A percentile compares a stretch with the other conserved stretches of the same genome.
Evolutionary conservation across 1,140 invertebrate species (phyloP).

Genomic region (Ephestia elutella): DNA sequence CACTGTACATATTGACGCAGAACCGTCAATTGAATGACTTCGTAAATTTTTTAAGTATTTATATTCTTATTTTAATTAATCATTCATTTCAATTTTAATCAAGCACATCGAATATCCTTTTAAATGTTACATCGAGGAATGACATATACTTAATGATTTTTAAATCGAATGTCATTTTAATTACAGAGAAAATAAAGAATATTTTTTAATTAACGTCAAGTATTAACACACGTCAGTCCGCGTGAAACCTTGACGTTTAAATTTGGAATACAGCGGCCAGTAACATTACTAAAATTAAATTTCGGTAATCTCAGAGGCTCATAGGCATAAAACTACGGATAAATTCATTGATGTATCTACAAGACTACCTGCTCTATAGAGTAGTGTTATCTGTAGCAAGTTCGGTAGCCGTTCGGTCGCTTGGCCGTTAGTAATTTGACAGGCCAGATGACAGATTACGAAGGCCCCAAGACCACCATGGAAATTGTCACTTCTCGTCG

Average conservation of each 20-base stretch:
- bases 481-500: slow-evolving; percentile 50
- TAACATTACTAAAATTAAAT: background rate
- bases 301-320: background rate
- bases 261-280: background rate
- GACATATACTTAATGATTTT: background rate
- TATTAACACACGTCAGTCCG: background rate
- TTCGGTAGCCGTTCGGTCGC: slow-evolving; percentile 69
- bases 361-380: slow-evolving; percentile 2
- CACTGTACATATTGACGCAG: slow-evolving; percentile 32
- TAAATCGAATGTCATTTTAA: slow-evolving; percentile 1
- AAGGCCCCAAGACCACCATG: slow-evolving; percentile 57
- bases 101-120: background rate
- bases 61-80: background rate
- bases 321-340: slow-evolving; percentile 2
- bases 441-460: slow-evolving; percentile 71
- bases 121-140: background rate
- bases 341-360: background rate
- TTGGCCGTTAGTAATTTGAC: slow-evolving; percentile 73
- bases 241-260: background rate
- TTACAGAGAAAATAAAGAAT: background rate
- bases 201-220: background rate
- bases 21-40: background rate
- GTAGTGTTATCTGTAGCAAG: slow-evolving; percentile 63
- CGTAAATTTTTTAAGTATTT: background rate
- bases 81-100: background rate